Percentiles rank a stretch among this genome's conserved stretches.
Conservation (phyloP, 2,113 vertebrate genomes). For the Motacilla tschutschensis region DNA sequence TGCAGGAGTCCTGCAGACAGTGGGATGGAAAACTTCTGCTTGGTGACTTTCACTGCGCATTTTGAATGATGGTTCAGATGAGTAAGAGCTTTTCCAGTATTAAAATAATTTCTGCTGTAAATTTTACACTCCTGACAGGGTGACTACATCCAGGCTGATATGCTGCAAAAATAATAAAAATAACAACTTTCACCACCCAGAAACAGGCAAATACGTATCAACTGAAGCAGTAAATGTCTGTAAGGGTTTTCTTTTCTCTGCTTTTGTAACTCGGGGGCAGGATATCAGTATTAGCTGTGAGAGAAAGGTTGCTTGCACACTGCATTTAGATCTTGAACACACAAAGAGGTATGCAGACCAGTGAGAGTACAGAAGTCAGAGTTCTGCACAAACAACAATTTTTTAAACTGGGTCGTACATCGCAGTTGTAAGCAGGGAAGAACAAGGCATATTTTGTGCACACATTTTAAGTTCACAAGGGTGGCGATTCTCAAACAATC, state of each 20-base stretch:
- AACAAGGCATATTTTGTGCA: background rate
- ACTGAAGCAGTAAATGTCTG: background rate
- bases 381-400: background rate
- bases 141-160: background rate
- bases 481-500: background rate
- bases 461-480: background rate
- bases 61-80: background rate
- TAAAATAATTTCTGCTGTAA: background rate
- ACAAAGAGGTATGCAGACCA: rapidly evolving
- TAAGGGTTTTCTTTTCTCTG: background rate
- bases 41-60: background rate
- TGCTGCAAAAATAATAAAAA: background rate
- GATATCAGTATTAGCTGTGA: background rate
- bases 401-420: background rate
- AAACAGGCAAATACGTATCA: background rate
- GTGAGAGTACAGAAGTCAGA: rapidly evolving
- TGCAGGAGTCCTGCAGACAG: background rate
- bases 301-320: background rate
- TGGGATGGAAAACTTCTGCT: background rate
- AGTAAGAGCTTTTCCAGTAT: background rate
- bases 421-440: rapidly evolving
- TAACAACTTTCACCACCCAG: background rate
- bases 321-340: background rate
- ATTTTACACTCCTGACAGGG: background rate
- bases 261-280: background rate